A percentile compares a stretch with the other conserved stretches of the same genome.
phyloP scores from a whole-genome alignment of 2,888 invertebrate genomes.

The Seira sanloemensis region DNA sequence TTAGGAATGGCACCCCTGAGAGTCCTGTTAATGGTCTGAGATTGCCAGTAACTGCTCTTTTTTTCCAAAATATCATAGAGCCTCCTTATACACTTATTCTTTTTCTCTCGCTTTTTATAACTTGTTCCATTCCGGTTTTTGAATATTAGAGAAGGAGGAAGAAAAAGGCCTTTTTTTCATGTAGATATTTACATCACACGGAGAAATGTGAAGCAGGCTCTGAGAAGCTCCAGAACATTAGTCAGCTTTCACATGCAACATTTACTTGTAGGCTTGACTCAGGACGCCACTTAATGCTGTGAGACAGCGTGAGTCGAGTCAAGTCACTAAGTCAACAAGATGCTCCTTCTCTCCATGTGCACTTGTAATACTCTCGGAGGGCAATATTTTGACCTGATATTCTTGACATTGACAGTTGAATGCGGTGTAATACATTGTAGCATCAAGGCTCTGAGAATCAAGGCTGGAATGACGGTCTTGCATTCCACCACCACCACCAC shows the following conservation, averaged over 20 bases:
- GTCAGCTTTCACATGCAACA: constrained; percentile 1
- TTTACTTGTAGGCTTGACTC: neutral
- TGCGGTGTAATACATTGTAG: too few relatives aligned
- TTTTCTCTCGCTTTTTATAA: constrained; percentile 54
- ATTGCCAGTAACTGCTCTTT: constrained; percentile 69
- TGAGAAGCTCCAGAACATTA: neutral
- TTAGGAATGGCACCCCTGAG: constrained; percentile 72
- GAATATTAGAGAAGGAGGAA: neutral
- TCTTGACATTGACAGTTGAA: constrained; percentile 59
- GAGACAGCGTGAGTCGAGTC: constrained; percentile 36
- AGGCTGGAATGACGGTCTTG: too few relatives aligned
- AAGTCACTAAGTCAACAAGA: constrained; percentile 47
- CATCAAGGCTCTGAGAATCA: too few relatives aligned
- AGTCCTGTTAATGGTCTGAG: constrained; percentile 72
- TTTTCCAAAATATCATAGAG: constrained; percentile 69
- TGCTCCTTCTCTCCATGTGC: constrained; percentile 32
- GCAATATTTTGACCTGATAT: constrained; percentile 63
- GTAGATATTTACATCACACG: too few relatives aligned
- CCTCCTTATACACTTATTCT: too few relatives aligned
- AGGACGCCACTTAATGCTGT: constrained; percentile 30
- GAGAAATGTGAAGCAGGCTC: too few relatives aligned
- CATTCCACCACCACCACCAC: too few relatives aligned
- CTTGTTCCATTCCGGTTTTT: neutral
- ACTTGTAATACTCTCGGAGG: constrained; percentile 41
- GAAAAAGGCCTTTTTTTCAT: too few relatives aligned